A percentile compares a stretch with the other conserved stretches of the same genome.
These are phyloP conservation scores for Turdus rufiventris DNA, from an alignment of 2,113 vertebrate genomes.

Conservation along the genomic window DNA sequence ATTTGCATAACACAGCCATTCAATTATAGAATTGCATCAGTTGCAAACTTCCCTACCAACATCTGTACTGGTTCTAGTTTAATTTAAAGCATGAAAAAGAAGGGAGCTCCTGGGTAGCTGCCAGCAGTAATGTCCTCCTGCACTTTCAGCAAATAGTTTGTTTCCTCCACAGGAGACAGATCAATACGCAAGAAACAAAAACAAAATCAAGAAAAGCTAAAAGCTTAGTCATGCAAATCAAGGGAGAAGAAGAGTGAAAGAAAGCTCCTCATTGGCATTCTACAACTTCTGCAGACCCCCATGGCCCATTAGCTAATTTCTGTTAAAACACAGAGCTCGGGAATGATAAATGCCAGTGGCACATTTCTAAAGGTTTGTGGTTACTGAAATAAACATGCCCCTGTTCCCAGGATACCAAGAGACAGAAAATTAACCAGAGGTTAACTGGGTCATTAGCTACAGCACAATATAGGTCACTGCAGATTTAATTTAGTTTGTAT, in stretches of 20 bases:
- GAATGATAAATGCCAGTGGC: conserved; percentile 61
- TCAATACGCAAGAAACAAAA: conserved; percentile 71
- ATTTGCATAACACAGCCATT: background rate
- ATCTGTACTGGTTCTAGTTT: background rate
- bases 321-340: conserved; percentile 66
- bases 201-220: conserved; percentile 62
- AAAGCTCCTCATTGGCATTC: conserved; percentile 71
- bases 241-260: conserved; percentile 37
- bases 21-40: background rate
- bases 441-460: conserved; percentile 72
- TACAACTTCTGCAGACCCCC: conserved; percentile 47
- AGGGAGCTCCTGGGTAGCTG: conserved; percentile 22
- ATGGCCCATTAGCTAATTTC: conserved; percentile 67
- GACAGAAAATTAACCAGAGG: conserved; percentile 71
- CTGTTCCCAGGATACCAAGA: conserved; percentile 78
- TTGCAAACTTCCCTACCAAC: background rate
- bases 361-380: conserved; percentile 72
- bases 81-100: background rate
- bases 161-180: conserved; percentile 69
- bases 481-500: conserved; percentile 73
- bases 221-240: conserved; percentile 76
- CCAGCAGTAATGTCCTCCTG: conserved; percentile 40
- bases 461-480: conserved; percentile 71
- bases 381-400: conserved; percentile 65
- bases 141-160: conserved; percentile 65